Conservation (phyloP, 2,797 vertebrate genomes). For the Jordanella pulchra region DNA sequence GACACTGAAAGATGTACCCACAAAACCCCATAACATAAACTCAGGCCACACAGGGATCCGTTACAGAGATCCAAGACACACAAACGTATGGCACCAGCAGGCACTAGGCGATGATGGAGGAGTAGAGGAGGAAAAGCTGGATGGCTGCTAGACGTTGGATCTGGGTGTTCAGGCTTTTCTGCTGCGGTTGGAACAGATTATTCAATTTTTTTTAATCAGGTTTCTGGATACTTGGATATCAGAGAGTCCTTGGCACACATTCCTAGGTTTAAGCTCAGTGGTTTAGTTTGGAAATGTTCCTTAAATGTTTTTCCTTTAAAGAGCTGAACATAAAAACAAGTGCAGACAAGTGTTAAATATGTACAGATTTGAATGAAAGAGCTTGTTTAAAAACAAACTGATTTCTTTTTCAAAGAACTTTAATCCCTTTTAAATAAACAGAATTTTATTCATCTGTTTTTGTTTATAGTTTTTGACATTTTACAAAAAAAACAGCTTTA, state of each 20-base stretch:
- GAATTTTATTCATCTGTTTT: neutral
- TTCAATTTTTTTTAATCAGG: neutral
- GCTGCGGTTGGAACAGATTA: neutral
- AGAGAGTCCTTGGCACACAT: neutral
- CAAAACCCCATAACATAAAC: slow-evolving; percentile 35
- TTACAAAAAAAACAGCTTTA: neutral
- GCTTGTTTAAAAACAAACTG: neutral
- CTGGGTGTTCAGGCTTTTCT: neutral
- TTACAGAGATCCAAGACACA: slow-evolving; percentile 12
- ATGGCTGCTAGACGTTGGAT: neutral
- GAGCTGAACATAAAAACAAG: neutral
- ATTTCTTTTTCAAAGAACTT: too few relatives aligned
- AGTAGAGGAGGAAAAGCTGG: slow-evolving; percentile 25
- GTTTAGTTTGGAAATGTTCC: neutral
- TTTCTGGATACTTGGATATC: too few relatives aligned
- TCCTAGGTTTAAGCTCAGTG: slow-evolving; percentile 2
- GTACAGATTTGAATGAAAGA: neutral
- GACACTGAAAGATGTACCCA: slow-evolving; percentile 18
- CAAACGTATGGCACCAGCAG: slow-evolving; percentile 11
- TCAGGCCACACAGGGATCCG: slow-evolving; percentile 16
- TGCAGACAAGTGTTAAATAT: neutral
- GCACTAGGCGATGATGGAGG: slow-evolving; percentile 13
- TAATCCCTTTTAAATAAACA: neutral
- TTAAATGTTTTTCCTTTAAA: neutral
- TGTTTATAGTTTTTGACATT: neutral